Evolutionary conservation across 2,888 invertebrate species (phyloP).

Genomic region (Sericinus montela): DNA sequence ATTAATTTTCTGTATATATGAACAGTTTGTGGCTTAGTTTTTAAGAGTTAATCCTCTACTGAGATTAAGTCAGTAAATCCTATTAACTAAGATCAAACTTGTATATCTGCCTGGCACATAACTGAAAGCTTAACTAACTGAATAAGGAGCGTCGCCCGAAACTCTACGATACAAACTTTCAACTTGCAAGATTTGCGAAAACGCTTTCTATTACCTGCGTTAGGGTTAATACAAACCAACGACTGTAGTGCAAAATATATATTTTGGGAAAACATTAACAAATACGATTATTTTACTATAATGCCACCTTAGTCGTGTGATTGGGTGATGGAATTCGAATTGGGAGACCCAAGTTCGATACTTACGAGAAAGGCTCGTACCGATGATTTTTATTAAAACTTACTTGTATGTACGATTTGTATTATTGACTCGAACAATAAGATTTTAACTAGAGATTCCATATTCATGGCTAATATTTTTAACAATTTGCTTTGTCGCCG

Average conservation of each 20-base stretch:
- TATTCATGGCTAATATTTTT: too few relatives aligned
- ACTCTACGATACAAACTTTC: conserved; percentile 64
- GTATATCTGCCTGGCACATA: conserved; percentile 51
- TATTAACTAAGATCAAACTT: conserved; percentile 34
- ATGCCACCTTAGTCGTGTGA: too few relatives aligned
- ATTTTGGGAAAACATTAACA: too few relatives aligned
- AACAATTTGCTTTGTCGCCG: too few relatives aligned
- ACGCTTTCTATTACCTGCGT: conserved; percentile 49
- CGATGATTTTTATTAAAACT: too few relatives aligned
- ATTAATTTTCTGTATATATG: conserved; percentile 29
- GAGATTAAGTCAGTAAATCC: conserved; percentile 20
- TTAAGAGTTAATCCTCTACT: conserved; percentile 15
- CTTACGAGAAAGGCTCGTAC: too few relatives aligned
- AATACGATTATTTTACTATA: too few relatives aligned
- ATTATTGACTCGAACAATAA: too few relatives aligned
- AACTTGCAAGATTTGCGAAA: conserved; percentile 67
- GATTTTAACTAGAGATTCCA: too few relatives aligned
- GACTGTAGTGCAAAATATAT: neutral
- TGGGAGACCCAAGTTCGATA: too few relatives aligned
- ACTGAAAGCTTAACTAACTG: conserved; percentile 58
- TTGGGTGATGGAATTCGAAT: too few relatives aligned
- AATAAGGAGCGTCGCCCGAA: conserved; percentile 56
- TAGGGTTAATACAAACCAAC: conserved; percentile 8
- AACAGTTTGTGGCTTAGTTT: conserved; percentile 31
- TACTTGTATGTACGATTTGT: too few relatives aligned